Conservation (phyloP, 2,888 invertebrate genomes). For the Hyppa rectilinea region DNA sequence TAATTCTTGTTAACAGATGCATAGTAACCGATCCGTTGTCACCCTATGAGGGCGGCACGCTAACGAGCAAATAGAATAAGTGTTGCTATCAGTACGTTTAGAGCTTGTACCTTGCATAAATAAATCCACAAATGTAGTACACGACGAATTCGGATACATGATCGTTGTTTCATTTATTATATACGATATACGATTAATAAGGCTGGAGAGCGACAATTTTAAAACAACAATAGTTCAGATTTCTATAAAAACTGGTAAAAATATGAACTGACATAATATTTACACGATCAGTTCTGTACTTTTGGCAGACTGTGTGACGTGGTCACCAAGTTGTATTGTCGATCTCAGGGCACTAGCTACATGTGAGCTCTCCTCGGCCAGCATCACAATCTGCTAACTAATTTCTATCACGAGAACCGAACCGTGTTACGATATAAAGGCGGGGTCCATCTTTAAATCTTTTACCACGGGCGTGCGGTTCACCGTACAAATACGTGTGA, state of each 20-base stretch:
- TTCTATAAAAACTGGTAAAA: constrained; percentile 59
- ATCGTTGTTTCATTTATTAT: too few relatives aligned
- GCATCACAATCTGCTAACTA: too few relatives aligned
- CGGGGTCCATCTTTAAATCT: neutral
- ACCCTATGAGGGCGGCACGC: neutral
- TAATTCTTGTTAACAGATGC: neutral
- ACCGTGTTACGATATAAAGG: neutral
- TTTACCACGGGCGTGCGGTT: neutral
- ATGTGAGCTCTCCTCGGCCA: neutral
- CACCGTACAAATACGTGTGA: neutral
- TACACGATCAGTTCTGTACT: constrained; percentile 73
- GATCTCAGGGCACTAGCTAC: neutral
- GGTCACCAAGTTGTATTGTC: constrained; percentile 29
- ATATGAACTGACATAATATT: constrained; percentile 62
- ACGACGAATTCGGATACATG: constrained; percentile 6
- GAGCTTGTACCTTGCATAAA: constrained; percentile 22
- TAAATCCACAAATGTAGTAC: constrained; percentile 13
- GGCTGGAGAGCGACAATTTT: constrained; percentile 23
- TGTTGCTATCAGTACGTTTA: constrained; percentile 11
- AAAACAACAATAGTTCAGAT: constrained; percentile 48
- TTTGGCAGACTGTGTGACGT: constrained; percentile 64
- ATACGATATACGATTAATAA: constrained; percentile 5
- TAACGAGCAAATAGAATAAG: neutral
- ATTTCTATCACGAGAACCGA: neutral
- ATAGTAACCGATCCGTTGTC: too few relatives aligned